Conservation (phyloP, 1,140 invertebrate species). For the Choristoneura fumiferana region DNA sequence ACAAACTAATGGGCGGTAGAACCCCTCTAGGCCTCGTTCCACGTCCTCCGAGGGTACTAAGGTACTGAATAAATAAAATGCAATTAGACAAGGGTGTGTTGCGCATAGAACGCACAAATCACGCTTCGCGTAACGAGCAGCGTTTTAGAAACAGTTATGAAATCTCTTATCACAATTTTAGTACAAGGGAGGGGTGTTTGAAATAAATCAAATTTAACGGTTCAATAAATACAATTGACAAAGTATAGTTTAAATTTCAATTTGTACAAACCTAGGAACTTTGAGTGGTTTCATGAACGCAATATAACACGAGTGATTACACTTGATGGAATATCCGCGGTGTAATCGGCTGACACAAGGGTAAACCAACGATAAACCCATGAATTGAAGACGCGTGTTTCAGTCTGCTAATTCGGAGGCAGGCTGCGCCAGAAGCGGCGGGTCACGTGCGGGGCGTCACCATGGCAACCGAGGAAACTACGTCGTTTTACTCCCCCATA, state of each 20-base stretch:
- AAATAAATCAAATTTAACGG: slow-evolving; percentile 46
- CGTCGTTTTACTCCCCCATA: slow-evolving; percentile 54
- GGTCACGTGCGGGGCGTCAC: slow-evolving; percentile 66
- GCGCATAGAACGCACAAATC: slow-evolving; percentile 33
- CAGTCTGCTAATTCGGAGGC: slow-evolving; percentile 49
- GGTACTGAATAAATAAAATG: slow-evolving; percentile 71
- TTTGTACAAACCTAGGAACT: not conserved
- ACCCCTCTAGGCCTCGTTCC: slow-evolving; percentile 38
- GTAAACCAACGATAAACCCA: slow-evolving; percentile 36
- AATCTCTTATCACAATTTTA: slow-evolving; percentile 36
- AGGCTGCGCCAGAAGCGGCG: slow-evolving; percentile 38
- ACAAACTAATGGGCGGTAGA: slow-evolving; percentile 53
- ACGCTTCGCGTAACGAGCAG: slow-evolving; percentile 29
- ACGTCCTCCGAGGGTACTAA: slow-evolving; percentile 35
- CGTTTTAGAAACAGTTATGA: slow-evolving; percentile 45
- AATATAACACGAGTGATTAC: slow-evolving; percentile 40
- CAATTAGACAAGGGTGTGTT: slow-evolving; percentile 54
- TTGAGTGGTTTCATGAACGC: not conserved
- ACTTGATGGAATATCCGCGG: slow-evolving; percentile 40
- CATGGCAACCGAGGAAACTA: slow-evolving; percentile 72
- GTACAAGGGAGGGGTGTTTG: slow-evolving; percentile 36
- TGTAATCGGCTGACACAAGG: slow-evolving; percentile 38
- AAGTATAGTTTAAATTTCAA: slow-evolving; percentile 1
- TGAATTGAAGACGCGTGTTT: slow-evolving; percentile 43
- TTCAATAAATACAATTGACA: slow-evolving; percentile 21